Evolutionary conservation across 2,888 invertebrate species (phyloP).

Genomic region (Calliphora vomitoria): DNA sequence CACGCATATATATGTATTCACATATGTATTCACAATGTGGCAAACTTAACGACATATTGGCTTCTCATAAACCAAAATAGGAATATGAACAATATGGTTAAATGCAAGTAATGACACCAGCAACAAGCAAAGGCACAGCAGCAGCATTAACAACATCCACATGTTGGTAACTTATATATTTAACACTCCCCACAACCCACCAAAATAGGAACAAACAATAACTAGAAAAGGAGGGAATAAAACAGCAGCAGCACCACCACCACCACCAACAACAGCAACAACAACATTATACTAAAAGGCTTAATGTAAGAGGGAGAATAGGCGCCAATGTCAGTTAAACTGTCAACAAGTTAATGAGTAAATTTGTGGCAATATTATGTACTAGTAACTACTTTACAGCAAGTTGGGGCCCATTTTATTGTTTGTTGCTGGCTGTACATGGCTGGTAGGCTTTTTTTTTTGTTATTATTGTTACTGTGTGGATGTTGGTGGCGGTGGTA

Average conservation of each 20-base stretch:
- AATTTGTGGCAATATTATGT: constrained; percentile 73
- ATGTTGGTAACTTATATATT: constrained; percentile 63
- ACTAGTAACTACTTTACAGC: constrained; percentile 61
- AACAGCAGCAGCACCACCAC: neutral
- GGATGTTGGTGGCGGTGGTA: constrained; percentile 1
- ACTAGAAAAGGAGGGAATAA: constrained; percentile 33
- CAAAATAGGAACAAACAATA: constrained; percentile 46
- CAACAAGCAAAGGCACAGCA: neutral
- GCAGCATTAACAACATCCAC: constrained; percentile 45
- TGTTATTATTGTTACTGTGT: constrained; percentile 21
- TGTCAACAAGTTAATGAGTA: constrained; percentile 75
- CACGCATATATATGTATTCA: neutral
- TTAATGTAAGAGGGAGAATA: constrained; percentile 64
- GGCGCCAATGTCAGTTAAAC: constrained; percentile 74
- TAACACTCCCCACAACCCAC: constrained; percentile 66
- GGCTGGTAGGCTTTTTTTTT: constrained; percentile 57
- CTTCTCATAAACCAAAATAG: constrained; percentile 68
- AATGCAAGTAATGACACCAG: constrained; percentile 39
- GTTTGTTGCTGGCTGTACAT: constrained; percentile 27
- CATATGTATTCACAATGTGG: neutral
- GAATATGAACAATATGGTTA: constrained; percentile 56
- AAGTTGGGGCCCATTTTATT: constrained; percentile 57
- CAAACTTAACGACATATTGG: constrained; percentile 67
- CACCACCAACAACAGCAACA: neutral
- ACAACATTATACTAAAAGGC: constrained; percentile 24